Evolutionary conservation across 2,797 vertebrate species (phyloP).

Genomic region (Okamejei kenojei): DNA sequence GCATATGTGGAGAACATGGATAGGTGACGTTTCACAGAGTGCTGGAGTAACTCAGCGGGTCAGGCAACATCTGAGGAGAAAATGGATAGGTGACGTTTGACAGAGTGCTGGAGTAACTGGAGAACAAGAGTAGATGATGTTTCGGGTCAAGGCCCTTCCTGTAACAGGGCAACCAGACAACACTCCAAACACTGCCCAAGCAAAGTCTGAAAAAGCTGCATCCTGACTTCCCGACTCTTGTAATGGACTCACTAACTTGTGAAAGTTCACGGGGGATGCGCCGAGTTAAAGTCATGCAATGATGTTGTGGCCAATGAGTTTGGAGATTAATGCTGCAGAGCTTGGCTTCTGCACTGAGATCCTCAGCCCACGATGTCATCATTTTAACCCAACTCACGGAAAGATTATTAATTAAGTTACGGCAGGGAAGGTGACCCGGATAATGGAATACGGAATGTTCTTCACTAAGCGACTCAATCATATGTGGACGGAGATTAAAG

Average conservation of each 20-base stretch:
- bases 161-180: no score
- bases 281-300: neutral
- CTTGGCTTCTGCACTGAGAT: neutral
- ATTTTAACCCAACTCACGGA: neutral
- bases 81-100: no score
- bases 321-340: neutral
- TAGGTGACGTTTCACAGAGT: no score
- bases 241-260: neutral
- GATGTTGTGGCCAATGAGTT: neutral
- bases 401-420: constrained; percentile 9
- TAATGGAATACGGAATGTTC: neutral
- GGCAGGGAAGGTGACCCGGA: constrained; percentile 10
- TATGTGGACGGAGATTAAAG: neutral
- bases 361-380: neutral
- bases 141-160: no score
- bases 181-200: no score
- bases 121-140: no score
- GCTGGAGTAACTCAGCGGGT: no score
- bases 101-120: no score
- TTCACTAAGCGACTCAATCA: neutral
- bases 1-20: no score
- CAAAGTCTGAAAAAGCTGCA: no score
- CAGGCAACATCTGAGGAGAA: no score
- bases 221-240: no score
- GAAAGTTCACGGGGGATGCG: neutral